These are phyloP conservation scores for Pediacus dermestoides DNA, from an alignment of 2,888 invertebrate species.

Conservation along the genomic window DNA sequence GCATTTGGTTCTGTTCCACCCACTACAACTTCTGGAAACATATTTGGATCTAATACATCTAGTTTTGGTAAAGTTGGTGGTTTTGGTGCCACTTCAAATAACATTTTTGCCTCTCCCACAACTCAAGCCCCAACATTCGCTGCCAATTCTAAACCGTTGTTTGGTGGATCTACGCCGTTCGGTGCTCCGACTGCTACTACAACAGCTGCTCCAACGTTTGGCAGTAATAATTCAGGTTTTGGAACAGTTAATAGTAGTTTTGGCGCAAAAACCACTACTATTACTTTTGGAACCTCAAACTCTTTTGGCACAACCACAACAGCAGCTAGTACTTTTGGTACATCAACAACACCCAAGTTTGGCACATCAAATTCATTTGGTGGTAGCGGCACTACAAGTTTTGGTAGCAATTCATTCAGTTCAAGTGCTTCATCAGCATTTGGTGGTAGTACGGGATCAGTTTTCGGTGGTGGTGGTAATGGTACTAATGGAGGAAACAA, in stretches of 20 bases:
- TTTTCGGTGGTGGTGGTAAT: background rate
- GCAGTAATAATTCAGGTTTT: too few relatives aligned
- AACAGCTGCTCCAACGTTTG: too few relatives aligned
- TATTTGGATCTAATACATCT: background rate
- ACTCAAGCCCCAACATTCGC: background rate
- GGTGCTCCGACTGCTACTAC: background rate
- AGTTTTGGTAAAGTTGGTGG: background rate
- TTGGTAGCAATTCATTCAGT: background rate
- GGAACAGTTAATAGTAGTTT: too few relatives aligned
- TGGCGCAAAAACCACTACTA: too few relatives aligned
- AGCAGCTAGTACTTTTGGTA: conserved; percentile 1
- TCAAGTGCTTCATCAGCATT: background rate
- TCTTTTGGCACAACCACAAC: background rate
- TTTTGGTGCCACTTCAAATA: conserved; percentile 3
- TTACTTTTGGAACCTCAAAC: too few relatives aligned
- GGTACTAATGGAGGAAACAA: background rate
- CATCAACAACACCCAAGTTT: background rate
- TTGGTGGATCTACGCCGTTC: background rate
- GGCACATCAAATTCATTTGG: conserved; percentile 3
- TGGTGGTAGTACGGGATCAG: background rate
- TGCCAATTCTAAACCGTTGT: background rate
- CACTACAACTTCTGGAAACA: background rate
- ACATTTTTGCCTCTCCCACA: background rate
- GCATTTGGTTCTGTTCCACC: conserved; percentile 3
- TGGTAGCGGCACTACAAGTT: conserved; percentile 1